Evolutionary conservation across 2,113 vertebrate species (phyloP), one percentile per base, ranked within the genome.

Genomic region (Montifringilla adamsi): DNA sequence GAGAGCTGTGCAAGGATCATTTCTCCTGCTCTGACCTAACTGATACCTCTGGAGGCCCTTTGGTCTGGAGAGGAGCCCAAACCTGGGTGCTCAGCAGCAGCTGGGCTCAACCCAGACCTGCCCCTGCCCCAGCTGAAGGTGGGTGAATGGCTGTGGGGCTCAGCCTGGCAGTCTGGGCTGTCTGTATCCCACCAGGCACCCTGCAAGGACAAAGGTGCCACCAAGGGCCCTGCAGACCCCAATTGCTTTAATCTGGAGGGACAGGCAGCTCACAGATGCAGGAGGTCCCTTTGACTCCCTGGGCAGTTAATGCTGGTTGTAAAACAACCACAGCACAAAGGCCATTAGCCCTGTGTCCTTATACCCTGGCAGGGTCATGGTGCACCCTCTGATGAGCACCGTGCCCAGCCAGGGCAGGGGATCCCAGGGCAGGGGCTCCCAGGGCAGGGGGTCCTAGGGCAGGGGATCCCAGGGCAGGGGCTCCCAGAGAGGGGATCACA

Each of bases 351-450:
- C 52, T 44, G 52, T 52, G 75, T 66, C 75, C 59, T 60, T 10
- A 2, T 41, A 41, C 63, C 53, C 68, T 6, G 1, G 1, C 0
- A 2, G 37, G 73, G 59, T 69, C 74, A 73, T 7, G 22, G 69
- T 78, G 74, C 86, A 74, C 46, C 41, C 67, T 44, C 47, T 30
- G 82, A 27, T 0, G 0, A 39, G 56, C 75, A 60, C 64, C 0
- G 0, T 79, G 82, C 47, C 70, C 1, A 7, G 49, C 43, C 4
- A 2, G 50, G 75, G 10, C 13, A 52, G 60, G 39, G 52, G 31
- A 37, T 60, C 27, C 39, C 3, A 2, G 49, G 73, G 10, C 20
- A 43, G 37, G n/a, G 23, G 49, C 23, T 64, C 16, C 33, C 8
- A 4, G 50, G 68, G 14, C 17, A 37, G 41, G 46, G 60, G 35